Evolutionary conservation across 2,113 vertebrate genomes (phyloP).

Genomic region (Myotis brandtii): DNA sequence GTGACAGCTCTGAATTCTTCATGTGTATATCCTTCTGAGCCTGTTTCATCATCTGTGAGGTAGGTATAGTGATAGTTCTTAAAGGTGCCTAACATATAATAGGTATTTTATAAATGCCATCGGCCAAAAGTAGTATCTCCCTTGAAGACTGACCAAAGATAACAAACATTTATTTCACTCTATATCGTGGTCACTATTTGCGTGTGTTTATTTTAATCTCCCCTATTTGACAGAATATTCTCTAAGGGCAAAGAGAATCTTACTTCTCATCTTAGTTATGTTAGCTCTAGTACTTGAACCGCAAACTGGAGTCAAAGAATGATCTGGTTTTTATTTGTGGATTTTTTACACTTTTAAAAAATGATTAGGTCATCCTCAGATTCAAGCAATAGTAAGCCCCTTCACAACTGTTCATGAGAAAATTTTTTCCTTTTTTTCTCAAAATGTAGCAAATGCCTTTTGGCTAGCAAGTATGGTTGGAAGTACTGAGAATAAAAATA

Average conservation of each 20-base stretch:
- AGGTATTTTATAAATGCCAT: background rate
- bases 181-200: background rate
- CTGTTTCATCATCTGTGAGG: background rate
- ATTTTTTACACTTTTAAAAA: constrained; percentile 9
- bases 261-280: background rate
- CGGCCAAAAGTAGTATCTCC: background rate
- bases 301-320: background rate
- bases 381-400: background rate
- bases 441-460: constrained; percentile 1
- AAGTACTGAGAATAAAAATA: background rate
- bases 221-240: background rate
- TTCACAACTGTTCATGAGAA: background rate
- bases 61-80: background rate
- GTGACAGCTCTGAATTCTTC: background rate
- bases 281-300: background rate
- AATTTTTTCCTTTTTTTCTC: background rate
- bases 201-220: background rate
- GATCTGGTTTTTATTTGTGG: constrained; percentile 23
- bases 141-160: background rate
- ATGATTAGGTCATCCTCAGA: background rate
- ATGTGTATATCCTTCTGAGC: background rate
- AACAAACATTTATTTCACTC: background rate
- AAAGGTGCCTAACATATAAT: background rate
- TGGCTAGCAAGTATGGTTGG: background rate
- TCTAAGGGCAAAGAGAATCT: background rate